Percentiles rank a stretch among this genome's conserved stretches.
Conservation (phyloP, 2,797 vertebrate genomes). For the Cheirogaleus major region DNA sequence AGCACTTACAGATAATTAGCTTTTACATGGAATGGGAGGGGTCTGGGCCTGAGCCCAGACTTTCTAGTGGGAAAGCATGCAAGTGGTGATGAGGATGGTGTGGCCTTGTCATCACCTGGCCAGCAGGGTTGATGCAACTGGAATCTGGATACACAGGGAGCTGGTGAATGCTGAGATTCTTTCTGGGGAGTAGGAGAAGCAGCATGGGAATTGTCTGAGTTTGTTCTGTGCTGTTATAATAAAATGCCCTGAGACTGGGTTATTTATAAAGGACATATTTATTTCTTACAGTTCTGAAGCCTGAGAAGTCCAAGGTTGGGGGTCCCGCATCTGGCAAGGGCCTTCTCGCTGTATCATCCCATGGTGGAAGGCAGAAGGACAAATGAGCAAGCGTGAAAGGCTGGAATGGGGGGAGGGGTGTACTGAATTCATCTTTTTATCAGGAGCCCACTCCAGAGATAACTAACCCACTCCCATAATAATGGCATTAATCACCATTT, state of each 20-base stretch:
- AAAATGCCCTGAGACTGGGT: background rate
- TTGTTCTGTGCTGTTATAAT: background rate
- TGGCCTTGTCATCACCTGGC: constrained; percentile 76
- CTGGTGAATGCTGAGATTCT: constrained; percentile 71
- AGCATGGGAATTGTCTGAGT: background rate
- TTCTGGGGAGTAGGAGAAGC: background rate
- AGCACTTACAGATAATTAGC: constrained; percentile 88
- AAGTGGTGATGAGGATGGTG: constrained; percentile 76
- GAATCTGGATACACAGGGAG: constrained; percentile 72
- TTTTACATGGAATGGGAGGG: constrained; percentile 82
- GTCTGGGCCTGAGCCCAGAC: constrained; percentile 82
- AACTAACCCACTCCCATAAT: background rate
- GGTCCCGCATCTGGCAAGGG: no score
- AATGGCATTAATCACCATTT: background rate
- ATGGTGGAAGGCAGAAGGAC: background rate
- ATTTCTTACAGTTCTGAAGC: background rate
- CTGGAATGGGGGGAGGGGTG: background rate
- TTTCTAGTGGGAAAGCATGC: constrained; percentile 80
- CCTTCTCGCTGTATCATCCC: background rate
- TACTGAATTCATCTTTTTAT: background rate
- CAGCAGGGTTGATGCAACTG: constrained; percentile 71
- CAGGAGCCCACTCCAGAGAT: background rate
- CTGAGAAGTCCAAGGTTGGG: background rate
- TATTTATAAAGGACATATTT: background rate
- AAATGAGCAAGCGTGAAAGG: background rate